Conservation (phyloP, 1,140 invertebrate species). For the Penaeus chinensis region DNA sequence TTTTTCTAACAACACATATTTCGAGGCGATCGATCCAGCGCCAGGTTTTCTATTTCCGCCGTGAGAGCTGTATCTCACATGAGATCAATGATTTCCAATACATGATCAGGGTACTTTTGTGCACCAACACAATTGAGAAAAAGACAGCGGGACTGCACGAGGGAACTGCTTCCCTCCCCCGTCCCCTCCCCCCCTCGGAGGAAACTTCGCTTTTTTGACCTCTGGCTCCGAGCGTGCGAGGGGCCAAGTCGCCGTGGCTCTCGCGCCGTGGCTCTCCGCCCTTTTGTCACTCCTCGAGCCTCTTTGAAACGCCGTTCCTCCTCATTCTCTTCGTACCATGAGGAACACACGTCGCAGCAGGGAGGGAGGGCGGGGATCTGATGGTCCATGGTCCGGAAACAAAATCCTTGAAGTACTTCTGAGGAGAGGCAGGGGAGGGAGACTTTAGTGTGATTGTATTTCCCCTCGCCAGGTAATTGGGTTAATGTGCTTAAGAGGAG, state of each 20-base stretch:
- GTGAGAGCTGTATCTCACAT: too few relatives aligned
- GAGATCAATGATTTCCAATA: not conserved
- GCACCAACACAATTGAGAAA: not conserved
- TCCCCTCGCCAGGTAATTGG: not conserved
- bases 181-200: not conserved
- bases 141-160: conserved; percentile 5
- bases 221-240: too few relatives aligned
- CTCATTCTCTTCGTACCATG: conserved; percentile 10
- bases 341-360: not conserved
- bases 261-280: not conserved
- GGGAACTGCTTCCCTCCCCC: conserved; percentile 21
- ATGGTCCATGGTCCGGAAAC: not conserved
- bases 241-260: too few relatives aligned
- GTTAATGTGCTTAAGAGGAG: not conserved
- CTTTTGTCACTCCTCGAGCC: not conserved
- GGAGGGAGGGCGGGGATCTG: not conserved
- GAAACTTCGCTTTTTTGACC: too few relatives aligned
- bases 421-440: not conserved
- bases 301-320: conserved; percentile 1
- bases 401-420: too few relatives aligned
- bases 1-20: too few relatives aligned
- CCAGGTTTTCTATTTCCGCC: too few relatives aligned
- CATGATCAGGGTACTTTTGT: not conserved
- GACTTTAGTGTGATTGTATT: not conserved
- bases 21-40: too few relatives aligned